Evolutionary conservation across 1,140 invertebrate species (phyloP).

Genomic region (Plodia interpunctella): DNA sequence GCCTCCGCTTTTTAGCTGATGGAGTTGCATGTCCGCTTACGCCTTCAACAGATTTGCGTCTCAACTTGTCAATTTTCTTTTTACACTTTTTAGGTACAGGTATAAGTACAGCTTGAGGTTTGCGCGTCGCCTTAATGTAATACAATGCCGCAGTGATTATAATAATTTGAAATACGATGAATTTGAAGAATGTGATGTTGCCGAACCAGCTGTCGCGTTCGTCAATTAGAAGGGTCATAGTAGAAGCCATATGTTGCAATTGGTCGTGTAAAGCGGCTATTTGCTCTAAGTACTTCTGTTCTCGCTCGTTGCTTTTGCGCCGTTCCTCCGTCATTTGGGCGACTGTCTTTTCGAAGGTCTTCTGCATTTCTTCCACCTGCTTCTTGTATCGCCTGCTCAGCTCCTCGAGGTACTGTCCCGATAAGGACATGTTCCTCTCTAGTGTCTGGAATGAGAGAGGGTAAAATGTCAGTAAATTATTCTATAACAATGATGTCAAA

Average conservation of each 20-base stretch:
- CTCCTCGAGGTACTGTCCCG: conserved; percentile 96
- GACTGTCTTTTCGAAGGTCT: conserved; percentile 89
- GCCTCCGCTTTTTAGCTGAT: conserved; percentile 79
- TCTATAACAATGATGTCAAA: too few relatives aligned
- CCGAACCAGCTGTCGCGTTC: conserved; percentile 82
- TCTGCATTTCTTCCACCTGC: conserved; percentile 96
- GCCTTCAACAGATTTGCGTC: conserved; percentile 80
- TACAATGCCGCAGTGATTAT: conserved; percentile 58
- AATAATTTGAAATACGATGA: conserved; percentile 62
- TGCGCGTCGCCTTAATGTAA: conserved; percentile 51
- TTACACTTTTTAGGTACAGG: conserved; percentile 51
- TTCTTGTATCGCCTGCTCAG: conserved; percentile 95
- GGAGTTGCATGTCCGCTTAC: conserved; percentile 72
- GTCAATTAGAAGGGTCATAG: conserved; percentile 78
- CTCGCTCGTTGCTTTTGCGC: conserved; percentile 82
- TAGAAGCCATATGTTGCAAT: conserved; percentile 77
- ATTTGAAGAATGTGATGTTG: conserved; percentile 77
- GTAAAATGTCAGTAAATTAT: neutral
- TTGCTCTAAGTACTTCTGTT: conserved; percentile 82
- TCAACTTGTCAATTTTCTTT: conserved; percentile 64
- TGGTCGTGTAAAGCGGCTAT: conserved; percentile 79
- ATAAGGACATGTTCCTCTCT: conserved; percentile 97
- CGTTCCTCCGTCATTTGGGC: conserved; percentile 85
- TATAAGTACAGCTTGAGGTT: conserved; percentile 43
- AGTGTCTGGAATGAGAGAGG: conserved; percentile 82